Base-by-base conservation (phyloP, 2,797 vertebrate species). In the Eurystomus glaucurus region DNA sequence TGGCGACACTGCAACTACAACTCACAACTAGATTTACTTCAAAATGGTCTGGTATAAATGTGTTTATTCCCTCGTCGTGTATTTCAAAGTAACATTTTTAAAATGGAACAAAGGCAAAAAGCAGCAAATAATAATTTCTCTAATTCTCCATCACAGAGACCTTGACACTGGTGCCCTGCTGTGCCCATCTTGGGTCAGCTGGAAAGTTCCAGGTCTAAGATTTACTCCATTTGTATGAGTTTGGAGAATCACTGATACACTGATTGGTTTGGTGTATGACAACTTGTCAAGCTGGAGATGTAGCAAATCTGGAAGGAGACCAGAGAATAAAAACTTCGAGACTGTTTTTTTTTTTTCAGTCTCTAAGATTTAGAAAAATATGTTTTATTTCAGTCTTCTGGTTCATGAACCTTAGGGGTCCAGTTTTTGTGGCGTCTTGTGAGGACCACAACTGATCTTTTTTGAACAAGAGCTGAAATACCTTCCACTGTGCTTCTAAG, bases 1-100 rank as follows among this genome's bases (percentile, higher is more conserved):
- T 51, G 41, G 17, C 61, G 72, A 11, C 16, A 4, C 0, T 3
- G 25, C 5, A 22, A 15, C 54, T 84, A 6, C 46, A 55, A 1
- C 26, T 58, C 62, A n/a, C 15, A 45, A 8, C 19, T 58, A 35
- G 54, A 82, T 79, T 60, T n/a, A 8, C 46, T 14, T 72, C 21
- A 25, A 72, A 87, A 21, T 26, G n/a, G 4, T 39, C 11, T 55
- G 25, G 9, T 76, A 35, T 55, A 75, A 86, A 58, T 8, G 8
- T 10, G 9, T 31, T 86, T 71, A 48, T 81, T 90, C 3, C 13
- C 11, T 72, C 5, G 17, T 71, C 0, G 0, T 11, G 4, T 48
- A 15, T 43, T 88, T 88, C 57, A 60, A 6, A 90, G n/a, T 41
- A 64, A 29, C 2, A 2, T 55, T 83, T 93, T 83, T 33, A 20